Base-by-base conservation (phyloP, 2,113 vertebrate genomes). In the Sprattus sprattus region DNA sequence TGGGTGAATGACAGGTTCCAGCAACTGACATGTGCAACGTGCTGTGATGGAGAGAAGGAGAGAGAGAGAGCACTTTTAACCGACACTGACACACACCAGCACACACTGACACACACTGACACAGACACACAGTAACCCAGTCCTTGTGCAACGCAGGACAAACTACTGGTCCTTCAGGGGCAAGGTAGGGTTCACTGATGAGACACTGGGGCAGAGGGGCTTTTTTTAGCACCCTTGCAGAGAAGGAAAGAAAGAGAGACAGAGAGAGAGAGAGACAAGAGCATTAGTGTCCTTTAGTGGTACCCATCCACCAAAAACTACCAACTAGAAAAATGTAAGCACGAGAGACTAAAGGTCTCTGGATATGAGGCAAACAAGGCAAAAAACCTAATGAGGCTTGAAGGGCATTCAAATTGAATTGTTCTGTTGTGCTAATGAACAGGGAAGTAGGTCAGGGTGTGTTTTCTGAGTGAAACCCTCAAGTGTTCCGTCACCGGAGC, bases 341-440 rank as follows among this genome's bases (percentile, higher is more conserved):
- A 39, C 16, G 13, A 32, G 64, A 89, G 57, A 49, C 46, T 44
- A 83, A 81, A 81, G 15, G 46, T 75, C 82, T 54, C 39, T 39
- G 39, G 39, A 81, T 82, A 84, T 85, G 45, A 64, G 18, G 45
- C 84, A 82, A 88, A 81, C 0, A 10, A 89, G 81, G 57, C 85
- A 75, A 86, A 86, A 86, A 78, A 49, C 6, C 83, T 85, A 83
- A 88, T 39, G 22, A 83, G 84, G 80, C 81, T 25, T 86, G 67
- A 86, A 84, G 83, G 81, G 50, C 45, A 64, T 32, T 78, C 71
- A 10, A 75, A 64, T 67, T 10, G 16, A 71, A 82, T 54, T 84
- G 81, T 86, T 32, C 28, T 78, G 11, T 15, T 82, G 85, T 28
- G 9, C 22, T 85, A n/a, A 49, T 25, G 64, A 67, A 28, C 64